Evolutionary conservation across 1,140 invertebrate species (phyloP).

Genomic region (Mycetomoellerius zeteki): DNA sequence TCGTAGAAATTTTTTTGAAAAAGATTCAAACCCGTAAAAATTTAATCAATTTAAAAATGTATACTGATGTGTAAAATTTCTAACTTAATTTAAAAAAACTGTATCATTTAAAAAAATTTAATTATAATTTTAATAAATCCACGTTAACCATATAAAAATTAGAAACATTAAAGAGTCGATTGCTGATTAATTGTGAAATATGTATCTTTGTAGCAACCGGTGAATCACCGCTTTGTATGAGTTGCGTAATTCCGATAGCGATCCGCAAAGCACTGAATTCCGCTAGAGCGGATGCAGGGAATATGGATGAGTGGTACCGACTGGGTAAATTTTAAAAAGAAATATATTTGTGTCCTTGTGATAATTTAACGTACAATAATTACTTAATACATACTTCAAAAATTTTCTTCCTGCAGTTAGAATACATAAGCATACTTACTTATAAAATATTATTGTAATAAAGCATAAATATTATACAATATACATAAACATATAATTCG

Average conservation of each 20-base stretch:
- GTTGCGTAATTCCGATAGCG: slow-evolving; percentile 90
- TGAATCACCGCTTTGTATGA: slow-evolving; percentile 93
- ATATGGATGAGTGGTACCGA: slow-evolving; percentile 79
- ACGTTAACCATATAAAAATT: neutral
- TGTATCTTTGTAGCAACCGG: slow-evolving; percentile 89
- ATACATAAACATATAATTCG: neutral
- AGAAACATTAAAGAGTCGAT: neutral
- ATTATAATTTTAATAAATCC: no score
- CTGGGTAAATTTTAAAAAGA: slow-evolving; percentile 76
- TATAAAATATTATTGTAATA: neutral
- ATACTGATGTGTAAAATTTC: no score
- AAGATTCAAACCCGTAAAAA: no score
- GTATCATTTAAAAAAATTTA: no score
- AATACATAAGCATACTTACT: neutral
- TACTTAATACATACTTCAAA: neutral
- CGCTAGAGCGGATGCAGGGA: slow-evolving; percentile 88
- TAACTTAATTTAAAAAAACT: no score
- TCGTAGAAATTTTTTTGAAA: no score
- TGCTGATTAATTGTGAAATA: neutral
- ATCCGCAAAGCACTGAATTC: slow-evolving; percentile 91
- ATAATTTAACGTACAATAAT: no score
- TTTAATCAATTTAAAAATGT: no score
- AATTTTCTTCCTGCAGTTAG: neutral
- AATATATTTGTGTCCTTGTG: neutral
- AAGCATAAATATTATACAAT: neutral